Evolutionary conservation across 2,797 vertebrate species (phyloP).

Genomic region (Amphiprion clarkii): DNA sequence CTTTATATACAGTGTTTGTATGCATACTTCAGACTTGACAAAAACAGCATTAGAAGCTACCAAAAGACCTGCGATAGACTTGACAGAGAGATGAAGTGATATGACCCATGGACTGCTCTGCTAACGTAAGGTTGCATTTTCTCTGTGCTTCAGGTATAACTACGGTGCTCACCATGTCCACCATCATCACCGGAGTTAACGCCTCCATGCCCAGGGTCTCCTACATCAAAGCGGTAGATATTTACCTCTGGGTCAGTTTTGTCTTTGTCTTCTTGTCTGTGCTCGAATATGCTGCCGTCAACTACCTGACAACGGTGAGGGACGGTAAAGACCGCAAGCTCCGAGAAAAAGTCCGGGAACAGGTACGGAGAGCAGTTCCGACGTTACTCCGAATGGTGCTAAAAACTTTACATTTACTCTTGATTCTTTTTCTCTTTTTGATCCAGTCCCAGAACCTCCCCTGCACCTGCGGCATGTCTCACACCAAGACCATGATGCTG

Average conservation of each 20-base stretch:
- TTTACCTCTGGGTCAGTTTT: conserved; percentile 89
- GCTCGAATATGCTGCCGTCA: conserved; percentile 86
- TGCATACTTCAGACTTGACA: too few species aligned
- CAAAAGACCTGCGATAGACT: not conserved
- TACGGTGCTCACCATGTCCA: conserved; percentile 86
- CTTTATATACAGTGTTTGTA: too few species aligned
- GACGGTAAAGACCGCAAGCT: conserved; percentile 90
- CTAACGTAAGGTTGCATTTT: not conserved
- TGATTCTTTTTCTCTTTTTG: not conserved
- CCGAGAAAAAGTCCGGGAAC: conserved; percentile 79
- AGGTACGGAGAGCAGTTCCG: conserved; percentile 60
- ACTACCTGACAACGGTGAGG: conserved; percentile 91
- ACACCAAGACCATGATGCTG: conserved; percentile 90
- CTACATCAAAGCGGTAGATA: conserved; percentile 89
- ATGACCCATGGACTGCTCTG: not conserved
- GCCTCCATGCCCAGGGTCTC: conserved; percentile 88
- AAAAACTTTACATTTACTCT: not conserved
- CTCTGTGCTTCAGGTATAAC: conserved; percentile 81
- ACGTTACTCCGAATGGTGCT: not conserved
- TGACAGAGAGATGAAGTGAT: not conserved
- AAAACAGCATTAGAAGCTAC: too few species aligned
- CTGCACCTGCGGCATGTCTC: conserved; percentile 90
- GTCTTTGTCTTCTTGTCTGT: conserved; percentile 88
- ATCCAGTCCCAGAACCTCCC: conserved; percentile 77
- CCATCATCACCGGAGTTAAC: conserved; percentile 88